Percentiles rank a stretch among this genome's conserved stretches.
phyloP scores from a whole-genome alignment of 2,113 vertebrate species.

The Tenebrosternarchus preto region DNA sequence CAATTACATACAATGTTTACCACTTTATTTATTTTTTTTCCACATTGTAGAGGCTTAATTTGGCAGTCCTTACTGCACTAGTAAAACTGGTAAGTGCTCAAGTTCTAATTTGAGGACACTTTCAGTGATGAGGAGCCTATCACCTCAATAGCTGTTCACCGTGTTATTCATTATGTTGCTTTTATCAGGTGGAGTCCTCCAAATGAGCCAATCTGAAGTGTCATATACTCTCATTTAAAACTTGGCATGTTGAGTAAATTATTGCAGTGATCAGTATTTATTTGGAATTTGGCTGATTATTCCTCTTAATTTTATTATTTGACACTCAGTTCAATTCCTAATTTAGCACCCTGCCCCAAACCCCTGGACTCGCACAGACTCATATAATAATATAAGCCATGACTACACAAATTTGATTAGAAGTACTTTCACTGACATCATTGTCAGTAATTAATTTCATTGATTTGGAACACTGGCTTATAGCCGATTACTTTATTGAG shows the following conservation, averaged over 20 bases:
- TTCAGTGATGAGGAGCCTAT: neutral
- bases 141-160: neutral
- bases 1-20: constrained; percentile 41
- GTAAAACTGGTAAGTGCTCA: neutral
- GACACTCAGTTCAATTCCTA: constrained; percentile 3
- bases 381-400: constrained; percentile 56
- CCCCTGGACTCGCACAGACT: neutral
- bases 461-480: constrained; percentile 55
- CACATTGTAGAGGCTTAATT: neutral
- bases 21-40: neutral
- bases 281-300: neutral
- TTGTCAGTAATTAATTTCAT: constrained; percentile 72
- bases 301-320: constrained; percentile 9
- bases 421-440: constrained; percentile 68
- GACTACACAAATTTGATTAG: constrained; percentile 71
- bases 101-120: constrained; percentile 13
- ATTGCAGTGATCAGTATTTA: neutral
- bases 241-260: neutral
- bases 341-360: constrained; percentile 46
- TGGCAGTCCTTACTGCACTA: constrained; percentile 12
- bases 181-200: neutral
- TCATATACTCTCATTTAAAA: neutral
- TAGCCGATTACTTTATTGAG: constrained; percentile 60
- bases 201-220: neutral
- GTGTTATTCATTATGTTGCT: neutral